These are phyloP conservation scores for Cataglyphis rosenhaueri DNA, from an alignment of 2,888 invertebrate species.

Conservation along the genomic window DNA sequence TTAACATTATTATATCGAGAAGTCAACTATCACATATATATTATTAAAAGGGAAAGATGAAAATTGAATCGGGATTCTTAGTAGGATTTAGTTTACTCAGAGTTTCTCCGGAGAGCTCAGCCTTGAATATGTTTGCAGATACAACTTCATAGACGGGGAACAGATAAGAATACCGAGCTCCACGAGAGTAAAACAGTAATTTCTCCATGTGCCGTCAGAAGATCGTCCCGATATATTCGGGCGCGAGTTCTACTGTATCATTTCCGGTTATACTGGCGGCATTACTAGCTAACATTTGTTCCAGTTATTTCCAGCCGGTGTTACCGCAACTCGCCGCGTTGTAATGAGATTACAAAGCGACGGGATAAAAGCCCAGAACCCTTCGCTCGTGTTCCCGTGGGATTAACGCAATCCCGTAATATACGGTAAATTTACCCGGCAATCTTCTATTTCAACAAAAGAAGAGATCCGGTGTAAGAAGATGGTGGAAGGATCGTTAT, in stretches of 20 bases:
- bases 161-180: constrained; percentile 8
- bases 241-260: constrained; percentile 14
- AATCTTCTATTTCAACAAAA: constrained; percentile 45
- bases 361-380: constrained; percentile 38
- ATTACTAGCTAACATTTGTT: constrained; percentile 47
- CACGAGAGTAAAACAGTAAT: constrained; percentile 6
- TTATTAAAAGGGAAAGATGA: neutral
- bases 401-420: constrained; percentile 44
- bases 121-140: neutral
- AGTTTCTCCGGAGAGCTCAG: neutral
- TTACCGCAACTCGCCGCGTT: constrained; percentile 39
- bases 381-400: constrained; percentile 14
- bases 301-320: constrained; percentile 33
- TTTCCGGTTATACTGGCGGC: constrained; percentile 42
- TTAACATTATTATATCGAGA: neutral
- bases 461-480: constrained; percentile 33
- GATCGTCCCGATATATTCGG: constrained; percentile 13
- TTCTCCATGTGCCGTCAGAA: constrained; percentile 23
- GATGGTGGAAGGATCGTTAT: constrained; percentile 1
- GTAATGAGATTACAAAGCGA: constrained; percentile 49
- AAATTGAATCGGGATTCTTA: neutral
- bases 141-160: neutral
- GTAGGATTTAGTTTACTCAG: neutral
- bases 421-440: constrained; percentile 46
- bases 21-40: neutral